Base-by-base conservation (phyloP, 2,888 invertebrate species). In the Euzetes globulus region DNA sequence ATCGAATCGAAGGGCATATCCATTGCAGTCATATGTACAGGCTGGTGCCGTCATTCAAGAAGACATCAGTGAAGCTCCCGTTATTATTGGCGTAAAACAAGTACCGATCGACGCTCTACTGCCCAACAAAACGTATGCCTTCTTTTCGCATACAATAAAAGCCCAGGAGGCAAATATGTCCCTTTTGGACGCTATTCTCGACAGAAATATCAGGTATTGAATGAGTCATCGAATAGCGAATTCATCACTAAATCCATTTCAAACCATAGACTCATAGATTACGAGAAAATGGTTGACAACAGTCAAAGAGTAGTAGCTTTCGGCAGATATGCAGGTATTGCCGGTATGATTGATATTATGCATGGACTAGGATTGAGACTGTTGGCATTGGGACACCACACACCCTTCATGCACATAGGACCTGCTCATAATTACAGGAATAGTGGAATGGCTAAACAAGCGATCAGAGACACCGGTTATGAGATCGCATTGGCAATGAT, bases 111-210 rank as follows among this genome's bases (percentile, higher is more conserved):
- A 96, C 81, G 88, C 91, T 55, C 86, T 99, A 13, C 89, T 97
- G 77, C 94, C 97, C 0, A 90, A 96, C 81, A 97, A 96, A 84
- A 98, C 99, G 0, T 99, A 98, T 82, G 96, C 95, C 80, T 92
- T 99, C 84, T 99, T 99, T 84, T 98, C 98, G 0, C 99, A 99
- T 83, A 99, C 98, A 0, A 99, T 99, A 80, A 99, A 99, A 84
- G 99, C 97, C 0, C 99, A 99, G 83, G 95, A 96, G 81, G 90
- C 90, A 55, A 99, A 99, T 82, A 98, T 99, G 98, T 90, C 94
- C 0, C 86, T 99, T 79, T 83, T 99, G 78, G 99, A 99, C 83
- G 93, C 96, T 5, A 90, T 98, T 77, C 83, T 99, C 73, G 95
- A 97, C 81, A 96, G 94, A 27, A 77, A 77, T 71, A 73, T 77